These are phyloP conservation scores for Zaprionus davidi DNA, from an alignment of 1,140 invertebrate genomes.

Conservation along the genomic window DNA sequence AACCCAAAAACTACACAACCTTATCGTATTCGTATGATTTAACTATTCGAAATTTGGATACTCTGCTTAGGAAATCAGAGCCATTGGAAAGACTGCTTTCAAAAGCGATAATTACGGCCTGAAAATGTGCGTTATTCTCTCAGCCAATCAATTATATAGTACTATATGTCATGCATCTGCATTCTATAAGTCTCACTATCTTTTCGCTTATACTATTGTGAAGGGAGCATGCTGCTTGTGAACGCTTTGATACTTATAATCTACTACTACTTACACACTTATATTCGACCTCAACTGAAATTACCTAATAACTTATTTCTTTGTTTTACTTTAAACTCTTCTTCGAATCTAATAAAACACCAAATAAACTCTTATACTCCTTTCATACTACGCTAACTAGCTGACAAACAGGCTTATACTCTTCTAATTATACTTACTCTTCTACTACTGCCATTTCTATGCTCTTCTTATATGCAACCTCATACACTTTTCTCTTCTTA, in stretches of 20 bases:
- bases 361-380: conserved; percentile 11
- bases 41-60: conserved; percentile 46
- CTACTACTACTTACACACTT: conserved; percentile 14
- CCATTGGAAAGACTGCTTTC: conserved; percentile 47
- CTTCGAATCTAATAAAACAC: background rate
- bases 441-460: conserved; percentile 1
- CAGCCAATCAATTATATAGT: conserved; percentile 25
- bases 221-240: conserved; percentile 69
- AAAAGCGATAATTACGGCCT: conserved; percentile 38
- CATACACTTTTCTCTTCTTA: background rate
- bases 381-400: conserved; percentile 4
- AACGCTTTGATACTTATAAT: conserved; percentile 46
- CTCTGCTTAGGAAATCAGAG: conserved; percentile 33
- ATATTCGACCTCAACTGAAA: background rate
- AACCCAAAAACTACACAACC: background rate
- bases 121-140: conserved; percentile 68
- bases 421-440: conserved; percentile 2
- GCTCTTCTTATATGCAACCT: background rate
- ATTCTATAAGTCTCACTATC: conserved; percentile 11
- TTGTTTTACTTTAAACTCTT: conserved; percentile 1
- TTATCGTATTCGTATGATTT: conserved; percentile 31
- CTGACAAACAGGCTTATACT: conserved; percentile 3
- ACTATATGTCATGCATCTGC: conserved; percentile 6
- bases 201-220: conserved; percentile 18
- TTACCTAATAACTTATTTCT: background rate